Base-by-base conservation (phyloP, 2,888 invertebrate genomes). In the Dendrolimus pini region DNA sequence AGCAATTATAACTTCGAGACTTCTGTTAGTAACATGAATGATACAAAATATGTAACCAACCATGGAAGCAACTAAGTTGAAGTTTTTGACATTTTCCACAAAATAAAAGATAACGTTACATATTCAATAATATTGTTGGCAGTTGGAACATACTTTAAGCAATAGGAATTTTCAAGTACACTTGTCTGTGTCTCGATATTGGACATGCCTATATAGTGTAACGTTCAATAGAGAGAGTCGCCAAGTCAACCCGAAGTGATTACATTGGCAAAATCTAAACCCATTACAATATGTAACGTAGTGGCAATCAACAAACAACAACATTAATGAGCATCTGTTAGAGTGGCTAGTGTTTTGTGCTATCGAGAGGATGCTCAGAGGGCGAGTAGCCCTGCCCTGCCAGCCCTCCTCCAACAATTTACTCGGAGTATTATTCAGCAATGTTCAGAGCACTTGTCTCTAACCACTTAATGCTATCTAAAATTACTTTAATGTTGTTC, bases 361-460 rank as follows among this genome's bases (percentile, higher is more conserved):
- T 54, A 59, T 63, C 56, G 61, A 70, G 67, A 65, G 67, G 65
- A 62, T 64, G 61, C 69, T 70, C 60, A 53, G 41, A 58, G 14
- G 65, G 62, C 61, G 66, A 69, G 64, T 58, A 67, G 64, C 58
- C 58, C 64, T 77, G 76, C n/a, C n/a, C n/a, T n/a, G n/a, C n/a
- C n/a, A 64, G 68, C 69, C 64, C 77, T 76, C 65, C 58, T 62
- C 60, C 63, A 64, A 72, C 74, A 78, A 77, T 80, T 79, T 78
- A 74, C 77, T 74, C 66, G 64, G 72, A 75, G 65, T 72, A 75
- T 76, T 71, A 78, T 79, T 79, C 68, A 72, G 66, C 65, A 71
- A 74, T 77, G 75, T 69, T 80, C 75, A 75, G 70, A 75, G 74
- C 72, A 76, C 79, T 82, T 72, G 70, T 70, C 73, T 73, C 68